Percentiles rank a stretch among this genome's conserved stretches.
phyloP scores from a whole-genome alignment of 2,797 vertebrate genomes.

The Clarias pachynema region DNA sequence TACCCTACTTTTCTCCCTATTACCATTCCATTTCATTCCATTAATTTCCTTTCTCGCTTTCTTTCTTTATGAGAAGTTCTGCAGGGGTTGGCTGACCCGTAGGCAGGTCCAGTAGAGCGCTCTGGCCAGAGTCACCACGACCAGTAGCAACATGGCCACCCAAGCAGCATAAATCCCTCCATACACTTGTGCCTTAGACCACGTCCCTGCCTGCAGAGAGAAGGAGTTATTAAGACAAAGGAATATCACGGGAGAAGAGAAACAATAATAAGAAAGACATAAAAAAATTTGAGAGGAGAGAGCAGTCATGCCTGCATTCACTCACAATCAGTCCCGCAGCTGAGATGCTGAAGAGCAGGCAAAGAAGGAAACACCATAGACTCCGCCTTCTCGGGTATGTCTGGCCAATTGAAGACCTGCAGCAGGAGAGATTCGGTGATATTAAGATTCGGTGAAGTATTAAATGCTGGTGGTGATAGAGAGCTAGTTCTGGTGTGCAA shows the following conservation, averaged over 20 bases:
- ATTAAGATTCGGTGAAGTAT: not conserved
- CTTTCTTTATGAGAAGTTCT: conserved; percentile 82
- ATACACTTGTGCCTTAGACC: conserved; percentile 81
- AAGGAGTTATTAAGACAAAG: not conserved
- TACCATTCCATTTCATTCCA: not conserved
- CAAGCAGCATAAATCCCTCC: conserved; percentile 89
- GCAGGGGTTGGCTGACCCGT: conserved; percentile 91
- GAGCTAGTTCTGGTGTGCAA: not conserved
- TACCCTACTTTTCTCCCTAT: not conserved
- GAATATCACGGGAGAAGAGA: not conserved
- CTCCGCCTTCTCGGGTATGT: conserved; percentile 89
- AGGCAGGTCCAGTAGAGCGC: conserved; percentile 93
- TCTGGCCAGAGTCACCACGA: conserved; percentile 82
- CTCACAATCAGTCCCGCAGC: conserved; percentile 89
- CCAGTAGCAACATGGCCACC: conserved; percentile 83
- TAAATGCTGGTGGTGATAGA: not conserved
- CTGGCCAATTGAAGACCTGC: conserved; percentile 91
- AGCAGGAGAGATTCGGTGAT: not conserved
- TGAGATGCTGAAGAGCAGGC: conserved; percentile 84
- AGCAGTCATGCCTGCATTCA: conserved; percentile 36
- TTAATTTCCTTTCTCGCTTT: not conserved
- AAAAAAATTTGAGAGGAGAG: not conserved
- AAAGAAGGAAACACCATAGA: conserved; percentile 89
- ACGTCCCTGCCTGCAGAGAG: conserved; percentile 82
- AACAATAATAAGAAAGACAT: not conserved